Evolutionary conservation across 2,797 vertebrate species (phyloP), one percentile per base, ranked within the genome.

Genomic region (Trematomus bernacchii): DNA sequence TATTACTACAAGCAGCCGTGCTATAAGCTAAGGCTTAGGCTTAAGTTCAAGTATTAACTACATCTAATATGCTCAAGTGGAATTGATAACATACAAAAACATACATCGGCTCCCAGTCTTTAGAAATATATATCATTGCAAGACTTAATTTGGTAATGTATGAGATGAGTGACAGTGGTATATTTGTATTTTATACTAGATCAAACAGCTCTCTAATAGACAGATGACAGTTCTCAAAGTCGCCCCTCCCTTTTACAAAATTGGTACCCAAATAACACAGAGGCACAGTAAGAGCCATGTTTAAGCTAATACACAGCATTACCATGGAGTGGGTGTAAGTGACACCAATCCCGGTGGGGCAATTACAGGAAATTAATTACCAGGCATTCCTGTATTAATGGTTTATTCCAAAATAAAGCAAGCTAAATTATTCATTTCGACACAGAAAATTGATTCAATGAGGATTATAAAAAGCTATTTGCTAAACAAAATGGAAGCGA

Each of bases 321-420:
- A 91, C 72, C 87, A 88, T 92, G 66, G 85, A 93, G 91, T 93
- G 89, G 92, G 88, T 92, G 90, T 90, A 90, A 91, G 87, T 92
- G 92, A 92, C 92, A 94, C 92, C 91, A 94, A 94, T 94, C 93
- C 94, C 89, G 73, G 88, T 91, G 90, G 93, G 89, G 91, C 89
- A 93, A 95, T 95, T 95, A 94, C 90, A 92, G 92, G 90, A 94
- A 94, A 95, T 95, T 95, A 95, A 93, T 93, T 93, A 93, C 87
- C 89, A 91, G 68, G 81, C 92, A 90, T 94, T 93, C 85, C 89
- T 92, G 89, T 93, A 94, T 94, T 91, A 94, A 89, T 77, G 91
- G 90, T 94, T 93, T 93, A 94, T 94, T 93, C 90, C 92, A 89
- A 94, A 93, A 94, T 94, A 95, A 94, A 95, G 93, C 88, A 85